Evolutionary conservation across 2,113 vertebrate genomes (phyloP), one percentile per base, ranked within the genome.

Genomic region (Rhea pennata): DNA sequence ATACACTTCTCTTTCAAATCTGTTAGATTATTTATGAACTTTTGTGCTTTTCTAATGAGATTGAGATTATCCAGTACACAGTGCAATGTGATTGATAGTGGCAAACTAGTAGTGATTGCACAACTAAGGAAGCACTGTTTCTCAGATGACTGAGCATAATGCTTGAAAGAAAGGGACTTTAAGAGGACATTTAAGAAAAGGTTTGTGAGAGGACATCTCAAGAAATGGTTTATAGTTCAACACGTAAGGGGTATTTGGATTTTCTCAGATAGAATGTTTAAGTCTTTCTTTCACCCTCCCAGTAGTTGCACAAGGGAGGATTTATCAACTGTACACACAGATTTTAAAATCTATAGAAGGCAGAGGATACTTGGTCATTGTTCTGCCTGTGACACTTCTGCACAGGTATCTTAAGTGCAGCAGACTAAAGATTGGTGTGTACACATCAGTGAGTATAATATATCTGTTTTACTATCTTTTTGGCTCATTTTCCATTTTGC

Each of bases 291-390:
- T 54, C 12, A 15, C 48, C 29, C 14, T 89, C 64, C 79, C 24
- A 27, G 33, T 6, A 72, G 19, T 3, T 44, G 19, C 51, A 64
- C 24, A 65, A 31, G 12, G 12, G n/a, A 59, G 46, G 42, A 58
- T 84, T 75, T 72, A 42, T 51, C 51, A 71, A 8, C 16, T 86
- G 6, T 6, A 46, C 53, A 54, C 0, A 0, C 14, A 36, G 31
- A 56, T 58, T 83, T 71, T 67, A 69, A 72, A 40, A 6, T 10
- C 10, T 39, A 23, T 15, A 46, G 54, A 73, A 65, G 11, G 33
- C 50, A 13, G 21, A 90, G 10, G 9, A 11, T 53, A 7, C 7
- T 5, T 42, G 27, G 13, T 5, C 9, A 36, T 17, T 3, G 0
- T 61, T 82, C n/a, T 69, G 12, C 4, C 10, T 21, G 6, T 27